Percentiles rank a stretch among this genome's conserved stretches.
Conservation (phyloP, 2,888 invertebrate genomes). For the Oithona nana region DNA sequence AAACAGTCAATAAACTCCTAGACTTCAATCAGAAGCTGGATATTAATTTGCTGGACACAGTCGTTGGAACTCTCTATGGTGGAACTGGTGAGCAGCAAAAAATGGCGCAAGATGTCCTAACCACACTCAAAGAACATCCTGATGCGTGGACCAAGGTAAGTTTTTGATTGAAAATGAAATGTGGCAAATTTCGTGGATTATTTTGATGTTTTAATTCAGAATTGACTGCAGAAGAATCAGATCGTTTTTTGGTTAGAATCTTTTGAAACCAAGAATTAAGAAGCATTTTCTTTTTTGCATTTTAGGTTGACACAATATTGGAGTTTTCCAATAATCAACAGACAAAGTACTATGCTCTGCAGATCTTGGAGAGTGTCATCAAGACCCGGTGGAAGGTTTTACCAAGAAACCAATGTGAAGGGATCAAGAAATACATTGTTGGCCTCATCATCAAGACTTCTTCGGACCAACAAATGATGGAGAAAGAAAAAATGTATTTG, state of each 20-base stretch:
- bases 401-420: constrained; percentile 91
- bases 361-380: constrained; percentile 96
- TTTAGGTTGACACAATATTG: constrained; percentile 84
- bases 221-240: too few relatives aligned
- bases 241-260: too few relatives aligned
- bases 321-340: constrained; percentile 90
- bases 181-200: too few relatives aligned
- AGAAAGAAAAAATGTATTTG: constrained; percentile 82
- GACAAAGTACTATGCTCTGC: constrained; percentile 97
- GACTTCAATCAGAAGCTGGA: constrained; percentile 94
- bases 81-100: constrained; percentile 71
- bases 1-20: constrained; percentile 39
- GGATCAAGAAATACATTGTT: constrained; percentile 98
- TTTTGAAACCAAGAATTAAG: too few relatives aligned
- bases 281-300: too few relatives aligned
- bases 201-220: too few relatives aligned
- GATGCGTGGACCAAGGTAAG: constrained; percentile 75
- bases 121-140: constrained; percentile 87
- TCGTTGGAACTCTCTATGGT: constrained; percentile 74
- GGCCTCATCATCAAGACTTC: constrained; percentile 95
- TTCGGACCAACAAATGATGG: constrained; percentile 68
- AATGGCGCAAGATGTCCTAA: constrained; percentile 83
- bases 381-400: constrained; percentile 97
- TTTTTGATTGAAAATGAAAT: too few relatives aligned
- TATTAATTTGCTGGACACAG: constrained; percentile 79